Conservation (phyloP, 2,888 invertebrate species). For the Cybosia mesomella region DNA sequence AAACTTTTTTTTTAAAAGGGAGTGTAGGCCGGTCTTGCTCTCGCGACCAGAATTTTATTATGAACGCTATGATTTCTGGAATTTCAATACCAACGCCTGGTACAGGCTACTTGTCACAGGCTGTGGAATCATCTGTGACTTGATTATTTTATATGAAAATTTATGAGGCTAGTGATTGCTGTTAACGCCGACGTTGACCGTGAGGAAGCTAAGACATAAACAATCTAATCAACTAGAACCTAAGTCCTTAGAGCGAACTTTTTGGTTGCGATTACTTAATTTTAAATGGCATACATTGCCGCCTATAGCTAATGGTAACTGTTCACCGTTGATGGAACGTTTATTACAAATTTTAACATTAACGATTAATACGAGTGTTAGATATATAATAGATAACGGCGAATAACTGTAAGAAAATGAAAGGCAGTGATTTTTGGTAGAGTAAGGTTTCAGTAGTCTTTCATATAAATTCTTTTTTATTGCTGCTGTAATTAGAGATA, state of each 20-base stretch:
- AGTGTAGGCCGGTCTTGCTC: neutral
- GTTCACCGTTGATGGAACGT: constrained; percentile 86
- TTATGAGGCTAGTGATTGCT: constrained; percentile 40
- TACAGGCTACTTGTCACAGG: neutral
- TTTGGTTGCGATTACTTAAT: constrained; percentile 85
- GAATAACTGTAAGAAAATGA: constrained; percentile 68
- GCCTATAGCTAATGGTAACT: constrained; percentile 83
- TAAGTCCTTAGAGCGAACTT: constrained; percentile 87
- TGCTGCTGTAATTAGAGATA: constrained; percentile 19
- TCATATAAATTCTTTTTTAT: constrained; percentile 28
- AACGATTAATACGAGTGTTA: constrained; percentile 76
- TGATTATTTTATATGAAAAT: constrained; percentile 30
- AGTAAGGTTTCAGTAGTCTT: constrained; percentile 66
- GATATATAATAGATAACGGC: constrained; percentile 66
- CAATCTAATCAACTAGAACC: constrained; percentile 77
- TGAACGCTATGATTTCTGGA: constrained; percentile 14
- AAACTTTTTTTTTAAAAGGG: neutral
- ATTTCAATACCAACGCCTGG: neutral
- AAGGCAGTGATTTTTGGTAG: constrained; percentile 78
- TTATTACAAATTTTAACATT: constrained; percentile 79
- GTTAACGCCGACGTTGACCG: constrained; percentile 55
- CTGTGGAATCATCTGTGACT: constrained; percentile 29
- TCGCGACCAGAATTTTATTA: neutral
- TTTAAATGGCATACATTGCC: constrained; percentile 74
- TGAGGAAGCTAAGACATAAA: constrained; percentile 64